Percentiles rank a stretch among this genome's conserved stretches.
Evolutionary conservation across 1,140 invertebrate species (phyloP).

Genomic region (Drosophila subpulchrella): DNA sequence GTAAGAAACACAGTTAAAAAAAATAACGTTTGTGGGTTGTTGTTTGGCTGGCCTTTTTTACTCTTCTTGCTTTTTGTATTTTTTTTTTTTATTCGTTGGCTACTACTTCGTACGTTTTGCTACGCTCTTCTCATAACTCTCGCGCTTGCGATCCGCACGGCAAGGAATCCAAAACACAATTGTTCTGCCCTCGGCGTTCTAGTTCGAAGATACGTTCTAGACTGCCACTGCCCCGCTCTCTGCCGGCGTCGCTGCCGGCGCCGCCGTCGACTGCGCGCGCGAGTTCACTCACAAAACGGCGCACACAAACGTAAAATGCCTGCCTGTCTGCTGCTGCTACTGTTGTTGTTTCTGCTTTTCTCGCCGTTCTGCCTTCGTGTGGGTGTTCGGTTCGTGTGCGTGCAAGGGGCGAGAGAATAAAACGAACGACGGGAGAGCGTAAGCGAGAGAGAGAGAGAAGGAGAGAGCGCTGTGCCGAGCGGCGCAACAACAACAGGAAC

Average conservation of each 20-base stretch:
- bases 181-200: constrained; percentile 82
- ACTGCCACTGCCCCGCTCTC: constrained; percentile 50
- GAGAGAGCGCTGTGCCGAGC: too few relatives aligned
- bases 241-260: constrained; percentile 25
- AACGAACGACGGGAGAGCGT: not conserved
- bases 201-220: constrained; percentile 81
- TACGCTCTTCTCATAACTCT: constrained; percentile 55
- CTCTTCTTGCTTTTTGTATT: constrained; percentile 1
- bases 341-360: constrained; percentile 16
- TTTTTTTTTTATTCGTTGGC: too few relatives aligned
- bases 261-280: constrained; percentile 27
- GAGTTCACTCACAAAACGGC: constrained; percentile 34
- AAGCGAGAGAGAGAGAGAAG: not conserved
- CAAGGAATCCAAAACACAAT: constrained; percentile 84
- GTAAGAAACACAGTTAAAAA: constrained; percentile 29
- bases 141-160: constrained; percentile 78
- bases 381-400: constrained; percentile 4
- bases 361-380: constrained; percentile 7
- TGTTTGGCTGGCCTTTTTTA: not conserved
- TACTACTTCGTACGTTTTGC: constrained; percentile 22
- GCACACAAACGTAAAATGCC: constrained; percentile 14
- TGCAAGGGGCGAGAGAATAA: not conserved
- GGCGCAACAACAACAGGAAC: constrained; percentile 32
- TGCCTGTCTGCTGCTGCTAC: constrained; percentile 32
- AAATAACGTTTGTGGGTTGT: constrained; percentile 19